Evolutionary conservation across 92 coral and sea anemone genomes (phyloP).

Genomic region (Parazoanthus darwini): DNA sequence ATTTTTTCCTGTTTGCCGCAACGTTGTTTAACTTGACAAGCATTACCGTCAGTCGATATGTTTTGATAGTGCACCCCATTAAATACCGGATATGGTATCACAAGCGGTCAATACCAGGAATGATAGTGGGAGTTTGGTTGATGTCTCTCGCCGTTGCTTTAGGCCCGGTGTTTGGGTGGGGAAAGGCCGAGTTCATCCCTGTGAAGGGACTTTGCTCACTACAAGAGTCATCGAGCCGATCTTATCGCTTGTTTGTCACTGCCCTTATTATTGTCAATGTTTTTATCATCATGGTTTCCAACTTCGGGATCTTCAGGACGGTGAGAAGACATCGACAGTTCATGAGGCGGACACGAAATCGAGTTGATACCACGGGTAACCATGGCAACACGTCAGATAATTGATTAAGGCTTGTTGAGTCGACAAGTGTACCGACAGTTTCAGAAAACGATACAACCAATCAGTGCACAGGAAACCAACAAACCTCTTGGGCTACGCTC

Average conservation of each 20-base stretch:
- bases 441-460: background rate
- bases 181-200: conserved; percentile 46
- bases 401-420: background rate
- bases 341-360: conserved; percentile 23
- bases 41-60: conserved; percentile 50
- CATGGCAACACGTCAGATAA: background rate
- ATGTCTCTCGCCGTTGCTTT: conserved; percentile 27
- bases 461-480: background rate
- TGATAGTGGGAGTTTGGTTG: conserved; percentile 49
- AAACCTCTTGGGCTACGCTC: background rate
- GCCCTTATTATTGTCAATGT: conserved; percentile 36
- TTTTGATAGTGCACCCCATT: conserved; percentile 42
- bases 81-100: conserved; percentile 29
- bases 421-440: background rate
- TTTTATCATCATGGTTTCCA: conserved; percentile 32
- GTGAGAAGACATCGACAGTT: conserved; percentile 52
- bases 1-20: conserved; percentile 41
- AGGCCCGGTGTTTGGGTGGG: conserved; percentile 70
- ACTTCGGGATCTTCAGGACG: conserved; percentile 42
- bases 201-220: conserved; percentile 51
- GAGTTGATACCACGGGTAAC: background rate
- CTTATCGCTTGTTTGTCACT: conserved; percentile 45
- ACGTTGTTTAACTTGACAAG: conserved; percentile 50
- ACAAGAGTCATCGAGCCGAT: conserved; percentile 45
- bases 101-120: conserved; percentile 3